These are phyloP conservation scores for Elmis aenea DNA, from an alignment of 2,888 invertebrate genomes.

Conservation along the genomic window DNA sequence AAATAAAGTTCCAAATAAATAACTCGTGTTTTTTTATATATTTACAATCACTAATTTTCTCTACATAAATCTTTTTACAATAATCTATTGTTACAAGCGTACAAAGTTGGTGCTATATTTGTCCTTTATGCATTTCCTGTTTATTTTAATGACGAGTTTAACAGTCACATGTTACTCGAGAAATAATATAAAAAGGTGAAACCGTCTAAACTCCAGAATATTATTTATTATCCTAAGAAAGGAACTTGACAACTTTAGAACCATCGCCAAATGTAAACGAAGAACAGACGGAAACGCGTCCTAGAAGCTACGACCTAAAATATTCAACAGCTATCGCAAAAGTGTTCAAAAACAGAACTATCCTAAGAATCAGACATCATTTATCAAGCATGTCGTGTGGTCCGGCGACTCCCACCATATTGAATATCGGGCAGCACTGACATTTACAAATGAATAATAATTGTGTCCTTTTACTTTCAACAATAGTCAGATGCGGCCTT, in stretches of 20 bases:
- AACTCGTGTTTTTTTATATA: too few relatives aligned
- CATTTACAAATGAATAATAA: conserved; percentile 51
- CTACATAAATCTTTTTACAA: too few relatives aligned
- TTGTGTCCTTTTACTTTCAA: conserved; percentile 45
- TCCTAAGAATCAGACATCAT: conserved; percentile 47
- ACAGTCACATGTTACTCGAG: too few relatives aligned
- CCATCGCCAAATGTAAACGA: conserved; percentile 32
- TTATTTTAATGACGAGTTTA: too few relatives aligned
- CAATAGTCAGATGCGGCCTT: conserved; percentile 21
- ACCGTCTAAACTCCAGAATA: too few relatives aligned
- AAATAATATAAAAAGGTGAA: too few relatives aligned
- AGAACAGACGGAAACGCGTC: conserved; percentile 38
- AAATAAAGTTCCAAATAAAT: too few relatives aligned
- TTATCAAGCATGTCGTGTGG: conserved; percentile 47
- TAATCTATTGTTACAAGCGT: too few relatives aligned
- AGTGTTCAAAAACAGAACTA: conserved; percentile 42
- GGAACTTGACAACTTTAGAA: conserved; percentile 22
- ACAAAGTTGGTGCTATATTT: too few relatives aligned
- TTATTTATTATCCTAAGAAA: not conserved
- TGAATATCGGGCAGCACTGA: conserved; percentile 49
- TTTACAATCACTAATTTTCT: too few relatives aligned
- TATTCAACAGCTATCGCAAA: conserved; percentile 43
- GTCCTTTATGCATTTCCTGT: too few relatives aligned
- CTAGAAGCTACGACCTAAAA: conserved; percentile 37
- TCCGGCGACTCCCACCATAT: conserved; percentile 48